phyloP scores from a whole-genome alignment of 2,888 invertebrate genomes.

The Drosophila conformis region DNA sequence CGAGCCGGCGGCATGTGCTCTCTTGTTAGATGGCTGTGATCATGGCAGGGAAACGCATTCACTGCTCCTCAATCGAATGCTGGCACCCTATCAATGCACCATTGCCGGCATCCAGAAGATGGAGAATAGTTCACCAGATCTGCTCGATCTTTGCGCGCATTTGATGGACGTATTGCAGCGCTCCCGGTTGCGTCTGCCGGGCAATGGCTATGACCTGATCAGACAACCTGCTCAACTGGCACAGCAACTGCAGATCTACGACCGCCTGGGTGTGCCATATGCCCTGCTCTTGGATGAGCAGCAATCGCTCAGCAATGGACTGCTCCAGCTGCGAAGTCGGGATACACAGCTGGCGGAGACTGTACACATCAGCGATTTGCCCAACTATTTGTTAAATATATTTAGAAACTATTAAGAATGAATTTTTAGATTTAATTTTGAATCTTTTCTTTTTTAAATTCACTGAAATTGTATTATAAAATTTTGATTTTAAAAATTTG shows the following conservation, averaged over 20 bases:
- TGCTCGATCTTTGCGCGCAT: conserved; percentile 86
- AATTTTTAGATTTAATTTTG: background rate
- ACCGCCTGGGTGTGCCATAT: conserved; percentile 89
- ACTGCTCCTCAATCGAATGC: conserved; percentile 87
- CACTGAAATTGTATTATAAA: background rate
- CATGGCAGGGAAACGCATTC: conserved; percentile 85
- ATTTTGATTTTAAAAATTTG: background rate
- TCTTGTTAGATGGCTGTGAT: conserved; percentile 86
- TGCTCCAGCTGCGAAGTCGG: conserved; percentile 88
- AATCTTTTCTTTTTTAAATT: background rate
- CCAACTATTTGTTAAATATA: conserved; percentile 87
- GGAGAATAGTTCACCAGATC: conserved; percentile 80
- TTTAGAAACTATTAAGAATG: conserved; percentile 67
- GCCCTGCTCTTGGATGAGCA: conserved; percentile 89
- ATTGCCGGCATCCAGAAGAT: conserved; percentile 87
- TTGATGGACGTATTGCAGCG: conserved; percentile 86
- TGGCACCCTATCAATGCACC: conserved; percentile 91
- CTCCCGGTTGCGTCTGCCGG: conserved; percentile 83
- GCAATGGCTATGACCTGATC: conserved; percentile 18
- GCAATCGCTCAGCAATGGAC: conserved; percentile 89
- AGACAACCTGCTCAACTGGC: conserved; percentile 63
- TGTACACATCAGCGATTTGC: conserved; percentile 89
- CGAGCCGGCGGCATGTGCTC: conserved; percentile 74
- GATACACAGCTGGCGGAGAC: conserved; percentile 90
- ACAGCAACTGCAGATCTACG: conserved; percentile 52